A percentile compares a stretch with the other conserved stretches of the same genome.
Conservation (phyloP, 2,113 vertebrate species). For the Melanerpes aurifrons region DNA sequence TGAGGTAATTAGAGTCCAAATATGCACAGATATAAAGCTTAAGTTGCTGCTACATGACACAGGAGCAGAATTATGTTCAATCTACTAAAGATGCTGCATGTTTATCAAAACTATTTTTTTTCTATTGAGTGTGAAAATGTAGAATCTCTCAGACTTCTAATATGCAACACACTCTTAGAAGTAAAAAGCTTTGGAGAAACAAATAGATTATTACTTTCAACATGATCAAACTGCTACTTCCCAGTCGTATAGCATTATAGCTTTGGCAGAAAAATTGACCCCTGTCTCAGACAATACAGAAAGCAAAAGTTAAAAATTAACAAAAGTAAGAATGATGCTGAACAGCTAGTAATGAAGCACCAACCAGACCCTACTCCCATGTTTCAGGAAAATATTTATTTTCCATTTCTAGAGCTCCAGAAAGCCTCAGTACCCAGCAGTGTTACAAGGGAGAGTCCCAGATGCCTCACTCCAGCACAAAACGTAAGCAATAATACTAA, state of each 20-base stretch:
- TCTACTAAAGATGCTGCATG: neutral
- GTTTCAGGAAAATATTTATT: neutral
- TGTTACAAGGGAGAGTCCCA: neutral
- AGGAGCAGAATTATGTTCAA: neutral
- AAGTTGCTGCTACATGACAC: neutral
- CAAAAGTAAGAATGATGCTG: neutral
- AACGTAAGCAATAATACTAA: neutral
- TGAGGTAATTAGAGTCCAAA: neutral
- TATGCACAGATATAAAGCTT: neutral
- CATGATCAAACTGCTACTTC: neutral
- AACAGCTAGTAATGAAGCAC: neutral
- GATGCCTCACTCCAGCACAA: neutral
- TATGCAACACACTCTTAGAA: neutral
- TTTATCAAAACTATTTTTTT: neutral
- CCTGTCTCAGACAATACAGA: neutral
- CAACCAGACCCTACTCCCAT: neutral
- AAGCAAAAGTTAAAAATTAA: neutral
- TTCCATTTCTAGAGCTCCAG: neutral
- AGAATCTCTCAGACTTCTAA: neutral
- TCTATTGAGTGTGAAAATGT: neutral
- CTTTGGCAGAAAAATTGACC: neutral
- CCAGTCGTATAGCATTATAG: neutral
- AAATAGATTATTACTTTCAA: neutral
- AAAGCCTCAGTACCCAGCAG: neutral
- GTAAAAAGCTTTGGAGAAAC: neutral